Evolutionary conservation across 2,113 vertebrate genomes (phyloP), one percentile per base, ranked within the genome.

Genomic region (Gavia stellata): DNA sequence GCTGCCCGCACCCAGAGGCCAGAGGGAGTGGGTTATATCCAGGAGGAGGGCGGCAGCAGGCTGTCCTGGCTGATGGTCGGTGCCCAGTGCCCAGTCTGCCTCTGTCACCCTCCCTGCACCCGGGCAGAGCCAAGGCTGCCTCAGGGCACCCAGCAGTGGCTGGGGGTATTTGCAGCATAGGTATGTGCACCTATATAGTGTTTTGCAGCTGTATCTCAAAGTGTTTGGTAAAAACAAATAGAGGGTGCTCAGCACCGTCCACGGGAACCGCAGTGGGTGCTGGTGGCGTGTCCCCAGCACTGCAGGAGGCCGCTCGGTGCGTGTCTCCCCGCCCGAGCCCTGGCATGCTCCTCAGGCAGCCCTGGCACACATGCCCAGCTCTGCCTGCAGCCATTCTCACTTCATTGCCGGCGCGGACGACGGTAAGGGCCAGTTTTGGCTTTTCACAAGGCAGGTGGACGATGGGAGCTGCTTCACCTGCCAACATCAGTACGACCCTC

Each of bases 371-470:
- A 2, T 16, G 31, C 38, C n/a, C 68, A 34, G 50, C 20, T 66
- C 52, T 81, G 75, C 34, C 16, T 1, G 1, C 6, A 2, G 29
- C 81, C 7, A 5, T 42, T 40, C 31, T 10, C 20, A 0, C 45
- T 49, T 12, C 31, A 6, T 33, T 3, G 1, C 25, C 0, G 2
- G 19, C 5, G 4, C 1, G 4, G 66, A 33, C 0, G 0, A 6
- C 1, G 3, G 12, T 4, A 33, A 58, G 18, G 78, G 17, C 33
- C 68, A 12, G 40, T 9, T 71, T 42, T 29, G 80, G 13, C 7
- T 52, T 77, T 52, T 34, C 49, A 31, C 25, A 6, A n/a, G 34
- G 62, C 63, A 40, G 67, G 6, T 2, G 2, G 71, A 42, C 2
- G 31, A 40, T 26, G 34, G 79, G 63, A 65, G 33, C 62, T 73